phyloP scores from a whole-genome alignment of 1,140 invertebrate species.

The Sycobia sp. region DNA sequence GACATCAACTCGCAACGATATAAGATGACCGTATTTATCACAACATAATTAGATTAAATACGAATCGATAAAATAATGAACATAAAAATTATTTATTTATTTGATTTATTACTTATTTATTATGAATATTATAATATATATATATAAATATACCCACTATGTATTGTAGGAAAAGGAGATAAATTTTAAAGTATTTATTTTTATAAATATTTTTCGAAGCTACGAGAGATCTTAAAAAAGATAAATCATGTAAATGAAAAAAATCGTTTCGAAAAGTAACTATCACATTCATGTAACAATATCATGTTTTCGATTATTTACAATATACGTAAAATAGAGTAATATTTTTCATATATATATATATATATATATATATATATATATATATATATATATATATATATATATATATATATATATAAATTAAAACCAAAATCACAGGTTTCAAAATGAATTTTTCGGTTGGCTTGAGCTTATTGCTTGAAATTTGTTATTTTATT shows the following conservation, averaged over 20 bases:
- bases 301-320: constrained; percentile 21
- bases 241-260: constrained; percentile 15
- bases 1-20: constrained; percentile 47
- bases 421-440: constrained; percentile 3
- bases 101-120: constrained; percentile 61
- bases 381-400: too few relatives aligned
- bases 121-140: constrained; percentile 43
- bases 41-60: constrained; percentile 46
- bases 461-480: constrained; percentile 48
- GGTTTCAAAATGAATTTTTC: constrained; percentile 43
- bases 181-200: constrained; percentile 61
- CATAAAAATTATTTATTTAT: constrained; percentile 62
- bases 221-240: constrained; percentile 36
- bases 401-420: constrained; percentile 10
- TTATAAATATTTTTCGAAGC: constrained; percentile 57
- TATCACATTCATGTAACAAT: constrained; percentile 11
- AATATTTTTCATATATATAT: constrained; percentile 24
- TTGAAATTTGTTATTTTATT: constrained; percentile 7
- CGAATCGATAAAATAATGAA: constrained; percentile 53
- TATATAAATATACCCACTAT: constrained; percentile 50
- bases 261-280: constrained; percentile 18
- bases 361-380: too few relatives aligned
- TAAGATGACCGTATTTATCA: constrained; percentile 45
- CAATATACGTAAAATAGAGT: constrained; percentile 12
- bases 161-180: constrained; percentile 49